Percentiles rank a stretch among this genome's conserved stretches.
Evolutionary conservation across 2,797 vertebrate genomes (phyloP).

Genomic region (Varecia variegata): DNA sequence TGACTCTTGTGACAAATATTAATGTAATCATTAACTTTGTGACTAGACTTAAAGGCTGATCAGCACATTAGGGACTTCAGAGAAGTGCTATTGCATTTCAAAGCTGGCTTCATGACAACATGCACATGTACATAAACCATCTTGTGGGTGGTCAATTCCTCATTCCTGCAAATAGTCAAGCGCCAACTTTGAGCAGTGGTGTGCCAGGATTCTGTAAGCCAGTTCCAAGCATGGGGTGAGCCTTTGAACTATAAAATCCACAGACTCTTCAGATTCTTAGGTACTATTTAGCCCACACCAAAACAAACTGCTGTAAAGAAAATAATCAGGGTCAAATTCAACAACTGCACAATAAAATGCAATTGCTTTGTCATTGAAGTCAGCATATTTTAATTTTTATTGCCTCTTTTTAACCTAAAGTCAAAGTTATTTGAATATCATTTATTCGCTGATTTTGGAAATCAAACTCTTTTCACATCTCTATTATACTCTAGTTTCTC

Average conservation of each 20-base stretch:
- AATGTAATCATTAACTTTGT: neutral
- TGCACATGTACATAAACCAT: neutral
- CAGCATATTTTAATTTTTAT: neutral
- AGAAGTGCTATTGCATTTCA: neutral
- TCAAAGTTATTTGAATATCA: neutral
- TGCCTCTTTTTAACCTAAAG: neutral
- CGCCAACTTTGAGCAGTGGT: neutral
- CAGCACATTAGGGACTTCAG: neutral
- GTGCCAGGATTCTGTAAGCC: neutral
- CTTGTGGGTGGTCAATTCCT: neutral
- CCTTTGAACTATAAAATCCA: neutral
- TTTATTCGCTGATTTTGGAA: neutral
- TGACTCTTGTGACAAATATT: neutral
- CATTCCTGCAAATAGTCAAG: neutral
- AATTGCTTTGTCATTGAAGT: neutral
- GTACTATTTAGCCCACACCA: neutral
- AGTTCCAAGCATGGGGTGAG: neutral
- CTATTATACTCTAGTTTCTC: neutral
- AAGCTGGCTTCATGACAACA: neutral
- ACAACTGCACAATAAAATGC: neutral
- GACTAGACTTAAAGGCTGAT: neutral
- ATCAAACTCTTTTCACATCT: neutral
- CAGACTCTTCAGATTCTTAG: neutral
- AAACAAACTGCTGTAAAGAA: neutral
- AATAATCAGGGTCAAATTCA: neutral